phyloP scores from a whole-genome alignment of 2,888 invertebrate genomes.

The Zele albiditarsus region DNA sequence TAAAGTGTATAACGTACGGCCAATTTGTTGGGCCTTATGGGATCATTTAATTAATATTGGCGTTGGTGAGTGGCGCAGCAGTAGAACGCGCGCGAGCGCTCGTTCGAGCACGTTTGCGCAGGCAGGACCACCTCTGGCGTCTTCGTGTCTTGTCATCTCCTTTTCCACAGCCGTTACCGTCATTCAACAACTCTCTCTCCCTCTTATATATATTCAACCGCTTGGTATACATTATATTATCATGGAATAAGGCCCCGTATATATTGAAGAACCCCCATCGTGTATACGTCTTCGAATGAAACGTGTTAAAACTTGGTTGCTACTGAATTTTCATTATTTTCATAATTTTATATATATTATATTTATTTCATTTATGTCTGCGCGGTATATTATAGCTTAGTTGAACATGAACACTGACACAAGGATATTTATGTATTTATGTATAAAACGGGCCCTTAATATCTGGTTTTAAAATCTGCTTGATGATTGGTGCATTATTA shows the following conservation, averaged over 20 bases:
- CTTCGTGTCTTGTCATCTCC: conserved; percentile 52
- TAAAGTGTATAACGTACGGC: conserved; percentile 69
- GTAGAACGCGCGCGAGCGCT: conserved; percentile 19
- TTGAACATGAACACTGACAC: no score
- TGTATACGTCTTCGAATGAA: neutral
- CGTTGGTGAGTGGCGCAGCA: conserved; percentile 58
- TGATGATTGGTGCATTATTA: no score
- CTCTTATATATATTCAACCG: neutral
- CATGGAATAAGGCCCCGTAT: neutral
- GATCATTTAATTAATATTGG: conserved; percentile 72
- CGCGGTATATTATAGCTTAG: no score
- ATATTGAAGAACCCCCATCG: neutral
- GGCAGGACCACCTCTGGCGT: conserved; percentile 68
- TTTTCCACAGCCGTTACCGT: conserved; percentile 11
- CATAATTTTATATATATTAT: neutral
- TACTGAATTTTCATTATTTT: conserved; percentile 7
- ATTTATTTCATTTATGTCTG: neutral
- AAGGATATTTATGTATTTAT: no score
- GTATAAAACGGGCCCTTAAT: no score
- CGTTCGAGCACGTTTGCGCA: neutral
- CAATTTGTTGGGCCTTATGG: conserved; percentile 69
- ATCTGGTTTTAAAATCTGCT: no score
- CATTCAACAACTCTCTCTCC: conserved; percentile 4
- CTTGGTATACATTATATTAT: neutral
- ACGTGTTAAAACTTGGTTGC: neutral